Conservation (phyloP, 2,113 vertebrate genomes). For the Buteo buteo region DNA sequence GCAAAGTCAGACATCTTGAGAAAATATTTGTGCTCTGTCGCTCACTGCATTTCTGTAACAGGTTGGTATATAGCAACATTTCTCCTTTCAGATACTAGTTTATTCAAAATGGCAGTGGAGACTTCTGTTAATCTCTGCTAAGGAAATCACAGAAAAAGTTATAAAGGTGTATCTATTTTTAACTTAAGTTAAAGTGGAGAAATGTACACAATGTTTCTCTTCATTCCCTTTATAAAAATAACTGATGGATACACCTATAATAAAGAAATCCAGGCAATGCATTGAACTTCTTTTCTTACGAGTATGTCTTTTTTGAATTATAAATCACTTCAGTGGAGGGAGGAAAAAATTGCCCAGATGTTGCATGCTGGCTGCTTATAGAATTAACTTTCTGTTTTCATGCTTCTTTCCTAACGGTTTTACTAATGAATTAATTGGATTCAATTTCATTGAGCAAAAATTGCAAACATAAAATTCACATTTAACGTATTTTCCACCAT, state of each 20-base stretch:
- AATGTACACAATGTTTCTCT: neutral
- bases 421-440: neutral
- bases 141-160: neutral
- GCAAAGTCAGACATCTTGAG: neutral
- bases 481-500: neutral
- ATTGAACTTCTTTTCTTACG: neutral
- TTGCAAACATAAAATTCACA: neutral
- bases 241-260: neutral
- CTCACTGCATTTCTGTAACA: neutral
- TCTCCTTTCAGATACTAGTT: neutral
- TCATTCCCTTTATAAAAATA: neutral
- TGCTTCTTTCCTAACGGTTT: neutral
- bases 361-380: neutral
- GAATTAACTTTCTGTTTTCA: neutral
- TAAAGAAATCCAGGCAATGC: neutral
- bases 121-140: neutral
- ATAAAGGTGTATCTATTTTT: neutral
- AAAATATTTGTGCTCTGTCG: accelerated
- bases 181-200: neutral
- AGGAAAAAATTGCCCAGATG: neutral
- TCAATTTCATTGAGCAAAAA: neutral
- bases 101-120: neutral
- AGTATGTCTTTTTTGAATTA: neutral
- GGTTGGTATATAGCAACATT: neutral
- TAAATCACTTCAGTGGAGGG: neutral